These are phyloP conservation scores for Oryzias melastigma DNA, from an alignment of 2,113 vertebrate genomes.

Conservation along the genomic window DNA sequence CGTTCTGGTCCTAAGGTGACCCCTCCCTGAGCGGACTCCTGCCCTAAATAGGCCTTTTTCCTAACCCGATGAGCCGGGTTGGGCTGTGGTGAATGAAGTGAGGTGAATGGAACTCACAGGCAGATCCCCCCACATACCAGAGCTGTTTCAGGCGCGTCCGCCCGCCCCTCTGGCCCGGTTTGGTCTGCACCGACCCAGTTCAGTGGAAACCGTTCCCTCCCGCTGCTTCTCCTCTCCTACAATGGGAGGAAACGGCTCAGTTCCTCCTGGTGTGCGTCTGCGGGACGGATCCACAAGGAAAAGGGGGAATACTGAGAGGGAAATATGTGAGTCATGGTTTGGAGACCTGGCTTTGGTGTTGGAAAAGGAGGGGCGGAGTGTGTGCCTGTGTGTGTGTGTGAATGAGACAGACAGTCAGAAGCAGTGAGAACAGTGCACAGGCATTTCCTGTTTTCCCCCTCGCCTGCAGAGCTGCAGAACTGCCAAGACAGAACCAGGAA, in stretches of 20 bases:
- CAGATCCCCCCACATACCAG: conserved; percentile 73
- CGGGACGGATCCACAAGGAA: conserved; percentile 25
- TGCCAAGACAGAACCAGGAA: conserved; percentile 21
- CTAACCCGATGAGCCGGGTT: conserved; percentile 34
- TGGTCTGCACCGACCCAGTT: conserved; percentile 43
- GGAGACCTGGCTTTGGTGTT: conserved; percentile 51
- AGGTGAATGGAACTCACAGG: conserved; percentile 58
- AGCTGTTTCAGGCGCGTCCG: conserved; percentile 49
- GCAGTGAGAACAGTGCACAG: conserved; percentile 67
- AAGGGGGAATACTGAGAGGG: conserved; percentile 27
- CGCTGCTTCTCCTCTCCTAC: conserved; percentile 53
- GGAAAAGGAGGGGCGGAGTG: conserved; percentile 54
- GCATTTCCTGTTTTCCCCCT: conserved; percentile 78
- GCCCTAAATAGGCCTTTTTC: conserved; percentile 45
- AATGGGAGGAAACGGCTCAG: conserved; percentile 75
- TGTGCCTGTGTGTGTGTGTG: conserved; percentile 13
- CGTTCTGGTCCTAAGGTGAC: conserved; percentile 40
- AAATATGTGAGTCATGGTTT: conserved; percentile 68
- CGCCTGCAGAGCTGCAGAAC: conserved; percentile 49
- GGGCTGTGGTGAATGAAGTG: conserved; percentile 54
- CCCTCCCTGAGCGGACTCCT: conserved; percentile 44
- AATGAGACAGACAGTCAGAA: conserved; percentile 45
- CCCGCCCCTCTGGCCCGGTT: conserved; percentile 40
- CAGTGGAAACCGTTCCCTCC: conserved; percentile 26
- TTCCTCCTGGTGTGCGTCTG: conserved; percentile 38